Conservation (phyloP, 2,888 invertebrate genomes). For the Caenorhabditis sinica region DNA sequence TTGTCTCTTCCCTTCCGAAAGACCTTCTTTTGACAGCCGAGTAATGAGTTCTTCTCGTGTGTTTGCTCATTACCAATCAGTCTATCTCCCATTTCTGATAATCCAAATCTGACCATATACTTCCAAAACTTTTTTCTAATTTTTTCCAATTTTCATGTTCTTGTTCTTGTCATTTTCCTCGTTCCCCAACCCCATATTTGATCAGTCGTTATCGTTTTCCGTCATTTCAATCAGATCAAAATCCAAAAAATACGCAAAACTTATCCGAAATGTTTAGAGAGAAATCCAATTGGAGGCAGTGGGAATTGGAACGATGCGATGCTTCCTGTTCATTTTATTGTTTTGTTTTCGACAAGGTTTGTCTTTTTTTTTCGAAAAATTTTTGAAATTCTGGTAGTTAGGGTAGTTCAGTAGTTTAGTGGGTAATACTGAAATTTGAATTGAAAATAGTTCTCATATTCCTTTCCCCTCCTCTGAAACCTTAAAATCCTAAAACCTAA, state of each 20-base stretch:
- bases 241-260: conserved; percentile 20
- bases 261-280: not conserved
- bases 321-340: conserved; percentile 55
- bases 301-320: conserved; percentile 31
- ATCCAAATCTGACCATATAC: not conserved
- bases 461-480: too few species aligned
- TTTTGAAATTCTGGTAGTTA: too few species aligned
- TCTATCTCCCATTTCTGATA: not conserved
- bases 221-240: conserved; percentile 27
- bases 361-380: conserved; percentile 13
- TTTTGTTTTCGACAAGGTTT: conserved; percentile 38
- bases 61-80: conserved; percentile 62
- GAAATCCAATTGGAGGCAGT: conserved; percentile 1
- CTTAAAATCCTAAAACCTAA: too few species aligned
- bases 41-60: conserved; percentile 54
- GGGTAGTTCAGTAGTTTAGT: too few species aligned
- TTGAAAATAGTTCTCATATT: too few species aligned
- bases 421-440: too few species aligned
- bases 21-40: conserved; percentile 19
- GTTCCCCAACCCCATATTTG: not conserved
- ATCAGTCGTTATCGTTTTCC: conserved; percentile 5
- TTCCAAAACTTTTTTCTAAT: not conserved
- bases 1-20: not conserved
- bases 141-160: not conserved
- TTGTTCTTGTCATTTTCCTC: not conserved